Evolutionary conservation across 2,888 invertebrate genomes (phyloP), one percentile per base, ranked within the genome.

Genomic region (Spodoptera picta): DNA sequence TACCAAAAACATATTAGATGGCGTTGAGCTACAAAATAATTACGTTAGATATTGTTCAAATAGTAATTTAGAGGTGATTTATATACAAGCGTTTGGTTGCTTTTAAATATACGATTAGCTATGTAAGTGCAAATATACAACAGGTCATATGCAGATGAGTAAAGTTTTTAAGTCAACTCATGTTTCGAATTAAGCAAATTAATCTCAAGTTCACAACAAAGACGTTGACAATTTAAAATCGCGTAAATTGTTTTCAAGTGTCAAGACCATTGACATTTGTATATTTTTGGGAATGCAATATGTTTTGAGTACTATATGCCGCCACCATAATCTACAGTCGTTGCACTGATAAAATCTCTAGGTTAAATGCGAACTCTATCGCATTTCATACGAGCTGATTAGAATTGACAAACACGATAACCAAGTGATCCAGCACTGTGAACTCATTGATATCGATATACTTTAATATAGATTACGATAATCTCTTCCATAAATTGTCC

Each of bases 361-460:
- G 54, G 65, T 51, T 59, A 49, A 58, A 52, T 51, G 27, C 52
- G 41, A 48, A 45, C 47, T 49, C 36, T 43, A 48, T 61, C 43
- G 19, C 27, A 23, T 55, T 49, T 58, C 14, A 56, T 46, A 54
- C 36, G 44, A 49, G 59, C 43, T 47, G 64, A 74, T 69, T 54
- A 60, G 27, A 60, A 46, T 51, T 52, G 27, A 48, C 41, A 54
- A 57, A 60, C 46, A 64, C 47, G 75, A 72, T 70, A 69, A 55
- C 47, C 19, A 42, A 48, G 36, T 44, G 54, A 69, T 56, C 47
- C 27, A 47, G 42, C 14, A 47, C 10, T 58, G n/a, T 7, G n/a
- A 36, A 36, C 36, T 36, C 43, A 50, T 51, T 56, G 51, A 55
- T 58, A 58, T 50, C 42, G 23, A 58, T 44, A 63, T 24, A 44